Conservation (phyloP, 2,888 invertebrate species). For the Empis livida region DNA sequence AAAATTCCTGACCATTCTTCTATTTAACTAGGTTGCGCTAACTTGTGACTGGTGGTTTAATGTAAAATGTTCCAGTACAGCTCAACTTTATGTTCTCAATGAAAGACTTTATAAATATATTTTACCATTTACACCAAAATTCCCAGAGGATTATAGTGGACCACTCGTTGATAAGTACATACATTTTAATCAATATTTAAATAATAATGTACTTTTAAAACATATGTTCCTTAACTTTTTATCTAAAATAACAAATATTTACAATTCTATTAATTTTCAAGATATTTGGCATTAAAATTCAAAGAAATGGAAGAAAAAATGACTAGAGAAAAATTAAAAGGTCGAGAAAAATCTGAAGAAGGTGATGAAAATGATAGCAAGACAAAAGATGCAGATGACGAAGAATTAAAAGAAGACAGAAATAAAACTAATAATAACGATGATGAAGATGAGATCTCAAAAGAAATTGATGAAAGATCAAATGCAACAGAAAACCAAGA, state of each 20-base stretch:
- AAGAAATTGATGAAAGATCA: not conserved
- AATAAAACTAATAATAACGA: not conserved
- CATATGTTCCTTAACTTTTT: too few relatives aligned
- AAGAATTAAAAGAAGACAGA: conserved; percentile 12
- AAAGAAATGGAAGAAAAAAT: conserved; percentile 78
- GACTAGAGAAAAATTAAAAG: conserved; percentile 52
- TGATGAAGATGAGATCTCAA: not conserved
- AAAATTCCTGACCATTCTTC: too few relatives aligned
- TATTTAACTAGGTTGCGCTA: conserved; percentile 58
- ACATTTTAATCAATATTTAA: conserved; percentile 5
- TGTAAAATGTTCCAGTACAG: conserved; percentile 69
- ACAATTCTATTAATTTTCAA: conserved; percentile 26
- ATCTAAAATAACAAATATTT: not conserved
- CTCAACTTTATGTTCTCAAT: conserved; percentile 76
- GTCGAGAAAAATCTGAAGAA: conserved; percentile 23
- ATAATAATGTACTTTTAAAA: too few relatives aligned
- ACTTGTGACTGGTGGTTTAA: conserved; percentile 94
- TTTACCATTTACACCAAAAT: conserved; percentile 71
- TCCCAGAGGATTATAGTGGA: conserved; percentile 81
- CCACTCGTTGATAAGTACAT: conserved; percentile 72
- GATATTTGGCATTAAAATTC: conserved; percentile 70
- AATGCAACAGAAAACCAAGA: not conserved
- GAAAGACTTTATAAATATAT: conserved; percentile 82
- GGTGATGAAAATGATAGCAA: conserved; percentile 26
- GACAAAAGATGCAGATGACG: conserved; percentile 10